Conservation (phyloP, 1,140 invertebrate species). For the Cotesia typhae region DNA sequence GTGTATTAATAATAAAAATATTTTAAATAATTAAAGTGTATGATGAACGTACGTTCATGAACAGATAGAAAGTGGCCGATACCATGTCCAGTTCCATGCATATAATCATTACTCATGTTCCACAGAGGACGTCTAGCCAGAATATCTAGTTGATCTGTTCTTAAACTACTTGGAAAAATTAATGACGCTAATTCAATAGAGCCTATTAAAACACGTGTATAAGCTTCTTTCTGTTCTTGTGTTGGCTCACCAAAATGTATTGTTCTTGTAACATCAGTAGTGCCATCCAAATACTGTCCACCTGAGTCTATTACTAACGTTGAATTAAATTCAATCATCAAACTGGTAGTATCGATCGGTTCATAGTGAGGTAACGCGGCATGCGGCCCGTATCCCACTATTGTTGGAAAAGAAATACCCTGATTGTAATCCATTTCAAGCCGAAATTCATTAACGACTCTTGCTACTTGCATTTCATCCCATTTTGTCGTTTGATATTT, state of each 20-base stretch:
- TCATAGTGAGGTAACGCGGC: constrained; percentile 92
- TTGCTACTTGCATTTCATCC: constrained; percentile 76
- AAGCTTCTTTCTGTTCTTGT: constrained; percentile 78
- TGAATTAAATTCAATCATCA: constrained; percentile 74
- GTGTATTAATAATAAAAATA: no score
- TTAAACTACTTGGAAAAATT: constrained; percentile 74
- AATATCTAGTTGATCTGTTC: constrained; percentile 76
- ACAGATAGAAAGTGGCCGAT: constrained; percentile 87
- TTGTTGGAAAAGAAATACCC: constrained; percentile 85
- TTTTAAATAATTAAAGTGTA: neutral
- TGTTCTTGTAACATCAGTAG: constrained; percentile 92
- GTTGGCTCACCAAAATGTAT: constrained; percentile 87
- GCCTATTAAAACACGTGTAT: constrained; percentile 90
- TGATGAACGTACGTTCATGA: constrained; percentile 76
- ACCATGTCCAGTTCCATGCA: constrained; percentile 89
- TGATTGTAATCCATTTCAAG: constrained; percentile 74
- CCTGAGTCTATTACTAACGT: constrained; percentile 78
- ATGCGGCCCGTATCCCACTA: constrained; percentile 88
- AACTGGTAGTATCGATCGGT: constrained; percentile 77
- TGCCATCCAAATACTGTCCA: constrained; percentile 85
- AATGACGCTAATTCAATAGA: constrained; percentile 78
- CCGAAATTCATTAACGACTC: constrained; percentile 73
- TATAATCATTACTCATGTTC: constrained; percentile 82
- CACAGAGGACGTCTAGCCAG: constrained; percentile 83
- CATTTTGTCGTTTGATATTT: constrained; percentile 64